Evolutionary conservation across 2,113 vertebrate genomes (phyloP), one percentile per base, ranked within the genome.

Genomic region (Pseudopodoces humilis): DNA sequence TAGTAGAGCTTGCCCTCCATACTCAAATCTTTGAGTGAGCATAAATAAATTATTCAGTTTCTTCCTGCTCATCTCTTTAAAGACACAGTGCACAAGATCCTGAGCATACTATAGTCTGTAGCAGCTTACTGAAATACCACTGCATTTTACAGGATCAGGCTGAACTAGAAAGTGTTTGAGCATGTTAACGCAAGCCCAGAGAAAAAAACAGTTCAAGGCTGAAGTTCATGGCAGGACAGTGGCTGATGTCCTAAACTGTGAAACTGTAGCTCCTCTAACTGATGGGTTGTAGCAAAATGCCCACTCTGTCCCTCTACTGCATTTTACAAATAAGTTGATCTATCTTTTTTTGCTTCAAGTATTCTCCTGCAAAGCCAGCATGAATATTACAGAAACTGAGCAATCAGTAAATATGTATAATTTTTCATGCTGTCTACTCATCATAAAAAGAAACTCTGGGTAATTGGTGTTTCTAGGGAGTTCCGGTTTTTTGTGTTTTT

Each of bases 221-320:
- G 71, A 83, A 92, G 95, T 83, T 96, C 94, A 75, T 24, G 11
- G 74, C 75, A 90, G 94, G 93, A 83, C 52, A 80, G n/a, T 28
- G 56, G 20, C 15, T 82, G 67, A 83, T 85, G 74, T 87, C 58
- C 50, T 24, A 60, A 69, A 39, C 53, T 87, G 50, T 55, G 81
- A 86, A 94, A 87, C 44, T 6, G 11, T 53, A 79, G 30, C 35
- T 87, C 35, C 50, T 65, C 46, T 44, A 44, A 37, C 70, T 28
- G 22, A 59, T 6, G 44, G 30, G 24, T 15, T 60, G 30, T 41
- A 77, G 50, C 46, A 88, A 84, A 94, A 77, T 21, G 15, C 30
- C 18, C 18, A 71, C 35, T 27, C 70, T 49, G 67, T 27, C 33
- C 30, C 43, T 63, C 50, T 43, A 4, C 24, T 52, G 55, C 49